Percentiles rank a stretch among this genome's conserved stretches.
Evolutionary conservation across 2,888 invertebrate genomes (phyloP).

Genomic region (Adelphocoris suturalis): DNA sequence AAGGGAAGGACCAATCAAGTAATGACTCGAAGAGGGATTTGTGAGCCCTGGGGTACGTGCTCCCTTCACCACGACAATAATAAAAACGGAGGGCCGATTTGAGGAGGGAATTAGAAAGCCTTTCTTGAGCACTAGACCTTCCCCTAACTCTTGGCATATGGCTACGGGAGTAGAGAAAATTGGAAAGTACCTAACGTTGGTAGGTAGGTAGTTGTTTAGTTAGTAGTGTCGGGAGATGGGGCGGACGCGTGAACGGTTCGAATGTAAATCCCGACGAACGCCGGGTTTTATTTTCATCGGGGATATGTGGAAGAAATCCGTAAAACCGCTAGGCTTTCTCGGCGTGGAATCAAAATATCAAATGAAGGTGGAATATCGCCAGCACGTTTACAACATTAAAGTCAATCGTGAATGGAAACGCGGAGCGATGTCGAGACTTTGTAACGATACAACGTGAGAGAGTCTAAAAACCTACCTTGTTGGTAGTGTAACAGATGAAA

Average conservation of each 20-base stretch:
- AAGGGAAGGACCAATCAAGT: not conserved
- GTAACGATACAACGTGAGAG: too few species aligned
- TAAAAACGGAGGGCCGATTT: not conserved
- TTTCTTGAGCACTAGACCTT: not conserved
- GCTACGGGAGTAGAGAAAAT: constrained; percentile 15
- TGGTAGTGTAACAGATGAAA: too few species aligned
- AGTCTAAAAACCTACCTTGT: too few species aligned
- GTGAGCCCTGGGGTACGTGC: not conserved
- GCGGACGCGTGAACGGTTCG: not conserved
- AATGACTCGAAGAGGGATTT: constrained; percentile 2
- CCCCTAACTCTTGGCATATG: not conserved
- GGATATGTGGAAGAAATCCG: too few species aligned
- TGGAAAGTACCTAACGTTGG: not conserved
- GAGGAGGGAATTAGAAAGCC: not conserved
- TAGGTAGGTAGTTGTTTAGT: not conserved
- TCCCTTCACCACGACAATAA: not conserved
- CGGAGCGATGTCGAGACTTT: too few species aligned
- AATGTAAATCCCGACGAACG: not conserved
- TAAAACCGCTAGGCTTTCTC: too few species aligned
- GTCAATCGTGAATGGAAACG: too few species aligned
- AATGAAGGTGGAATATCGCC: too few species aligned
- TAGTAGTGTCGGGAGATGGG: not conserved
- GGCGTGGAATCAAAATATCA: too few species aligned
- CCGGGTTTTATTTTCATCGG: not conserved
- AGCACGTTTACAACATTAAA: too few species aligned